Base-by-base conservation (phyloP, 2,113 vertebrate species). In the Sturnus vulgaris region DNA sequence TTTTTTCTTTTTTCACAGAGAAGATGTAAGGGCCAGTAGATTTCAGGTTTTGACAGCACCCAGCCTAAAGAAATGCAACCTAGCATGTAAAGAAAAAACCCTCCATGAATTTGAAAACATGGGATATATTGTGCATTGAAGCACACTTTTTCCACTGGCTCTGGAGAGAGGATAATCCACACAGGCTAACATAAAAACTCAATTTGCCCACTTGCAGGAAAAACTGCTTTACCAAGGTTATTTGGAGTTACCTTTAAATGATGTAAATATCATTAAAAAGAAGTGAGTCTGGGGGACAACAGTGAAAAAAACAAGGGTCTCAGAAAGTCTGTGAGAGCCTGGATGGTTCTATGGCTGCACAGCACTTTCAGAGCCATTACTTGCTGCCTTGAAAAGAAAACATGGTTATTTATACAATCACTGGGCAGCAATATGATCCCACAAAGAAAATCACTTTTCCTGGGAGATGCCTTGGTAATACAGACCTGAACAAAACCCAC, bases 341-440 rank as follows among this genome's bases (percentile, higher is more conserved):
- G 35, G 20, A 65, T 64, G 49, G 49, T 78, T 86, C 50, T 42
- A 13, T 8, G 86, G 50, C 59, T 60, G 33, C 42, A 59, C 57
- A 47, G 89, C 70, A 89, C 66, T 60, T 86, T 55, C n/a, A 57
- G 76, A 69, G 59, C 60, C 50, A 25, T 84, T 95, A 80, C 24
- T 59, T 44, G 21, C 9, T 63, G 76, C 55, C 76, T 92, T 93
- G 73, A 37, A 81, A 87, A 90, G 80, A 82, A 96, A 97, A 95
- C 50, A 69, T 27, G 11, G 23, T 61, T 91, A 84, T 96, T 97
- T 97, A 73, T 53, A 50, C 69, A 95, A 95, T 61, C 76, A 44
- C 52, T 85, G 72, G 95, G 83, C 60, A 71, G 39, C 35, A 88
- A 71, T 65, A 49, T 15, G 69, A 61, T 53, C 40, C 33, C 39